Evolutionary conservation across 2,888 invertebrate species (phyloP), one percentile per base, ranked within the genome.

Genomic region (Amitus sp.): DNA sequence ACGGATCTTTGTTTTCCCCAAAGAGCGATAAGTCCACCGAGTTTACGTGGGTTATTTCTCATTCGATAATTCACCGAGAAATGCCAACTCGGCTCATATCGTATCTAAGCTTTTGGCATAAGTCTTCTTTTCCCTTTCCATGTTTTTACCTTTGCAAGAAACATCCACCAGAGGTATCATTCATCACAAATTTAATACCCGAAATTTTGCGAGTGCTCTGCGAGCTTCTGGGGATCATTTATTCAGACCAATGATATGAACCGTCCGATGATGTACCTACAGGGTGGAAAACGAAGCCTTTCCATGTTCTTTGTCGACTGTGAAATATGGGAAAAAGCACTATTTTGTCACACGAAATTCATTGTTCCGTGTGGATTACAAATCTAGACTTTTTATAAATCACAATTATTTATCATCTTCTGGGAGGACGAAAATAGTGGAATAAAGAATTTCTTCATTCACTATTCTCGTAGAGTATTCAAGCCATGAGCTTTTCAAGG

Each of bases 171-270:
- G 67, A 69, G 67, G 69, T 60, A 68, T 73, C 73, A 76, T 77
- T 73, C 76, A 75, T 77, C 77, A 76, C 72, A 69, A 73, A 71
- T 76, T 76, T 75, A 76, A 72, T 73, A 72, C 74, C 74, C 69
- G 69, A 73, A 77, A 76, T 73, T 76, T 75, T 68, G 67, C 61
- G 68, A 70, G 67, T 69, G 73, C 68, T 72, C 69, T 66, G 56
- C 69, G 54, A 66, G 68, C 58, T 57, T 47, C 4, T 28, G 52
- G 54, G 49, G 53, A 46, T 61, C 63, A 64, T 66, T 66, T 53
- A 59, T 64, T 62, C 53, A 46, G 18, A 28, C 43, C 61, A 52
- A 49, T 47, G 50, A 55, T 48, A 50, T 61, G 54, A 61, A 61
- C 50, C 47, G 40, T 28, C 39, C 37, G 47, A 43, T 46, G 47